Conservation (phyloP, 2,888 invertebrate species). For the Conistra vaccinii region DNA sequence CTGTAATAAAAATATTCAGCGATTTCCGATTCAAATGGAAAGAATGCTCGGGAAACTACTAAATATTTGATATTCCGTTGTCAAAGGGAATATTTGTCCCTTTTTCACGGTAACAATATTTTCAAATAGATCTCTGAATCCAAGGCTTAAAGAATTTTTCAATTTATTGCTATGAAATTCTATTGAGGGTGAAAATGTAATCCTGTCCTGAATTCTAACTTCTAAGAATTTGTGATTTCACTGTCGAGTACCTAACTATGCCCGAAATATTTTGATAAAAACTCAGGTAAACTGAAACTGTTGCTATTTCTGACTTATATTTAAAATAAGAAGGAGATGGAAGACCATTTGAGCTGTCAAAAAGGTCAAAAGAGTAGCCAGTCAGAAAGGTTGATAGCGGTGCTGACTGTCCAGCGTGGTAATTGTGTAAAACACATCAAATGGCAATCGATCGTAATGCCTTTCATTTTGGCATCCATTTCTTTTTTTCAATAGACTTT, state of each 20-base stretch:
- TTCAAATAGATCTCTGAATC: conserved; percentile 32
- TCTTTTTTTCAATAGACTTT: no score
- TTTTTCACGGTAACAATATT: conserved; percentile 38
- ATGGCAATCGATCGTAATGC: no score
- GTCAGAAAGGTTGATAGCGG: no score
- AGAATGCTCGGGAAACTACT: conserved; percentile 11
- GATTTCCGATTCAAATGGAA: conserved; percentile 6
- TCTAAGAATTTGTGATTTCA: neutral
- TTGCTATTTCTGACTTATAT: neutral
- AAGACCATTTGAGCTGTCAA: neutral
- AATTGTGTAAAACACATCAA: no score
- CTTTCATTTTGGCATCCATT: no score
- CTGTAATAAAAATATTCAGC: conserved; percentile 21
- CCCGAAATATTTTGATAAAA: neutral
- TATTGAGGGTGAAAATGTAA: conserved; percentile 6
- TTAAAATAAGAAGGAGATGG: neutral
- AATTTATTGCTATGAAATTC: conserved; percentile 19
- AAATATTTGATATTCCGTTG: conserved; percentile 40
- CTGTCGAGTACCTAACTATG: neutral
- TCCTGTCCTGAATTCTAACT: neutral
- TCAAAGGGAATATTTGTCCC: conserved; percentile 46
- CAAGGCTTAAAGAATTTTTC: conserved; percentile 29
- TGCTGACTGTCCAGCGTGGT: neutral
- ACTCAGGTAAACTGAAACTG: neutral
- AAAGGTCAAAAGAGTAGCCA: neutral